Conservation (phyloP, 1,140 invertebrate genomes). For the Whitmania pigra region DNA sequence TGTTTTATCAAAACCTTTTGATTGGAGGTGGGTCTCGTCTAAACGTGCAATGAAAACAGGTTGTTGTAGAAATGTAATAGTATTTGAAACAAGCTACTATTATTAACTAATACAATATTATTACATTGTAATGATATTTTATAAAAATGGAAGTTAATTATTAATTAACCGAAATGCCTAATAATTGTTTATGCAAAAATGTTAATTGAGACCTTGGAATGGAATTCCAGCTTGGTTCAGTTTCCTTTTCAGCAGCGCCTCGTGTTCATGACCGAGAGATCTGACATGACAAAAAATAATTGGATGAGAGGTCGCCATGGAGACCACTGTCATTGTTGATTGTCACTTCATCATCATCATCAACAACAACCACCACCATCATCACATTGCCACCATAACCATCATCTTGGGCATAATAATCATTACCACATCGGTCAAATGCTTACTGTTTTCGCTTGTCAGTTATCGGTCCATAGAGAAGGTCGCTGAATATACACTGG, state of each 20-base stretch:
- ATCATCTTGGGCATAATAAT: neutral
- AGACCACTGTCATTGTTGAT: no score
- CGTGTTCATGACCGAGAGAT: slow-evolving; percentile 62
- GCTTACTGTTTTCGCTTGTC: neutral
- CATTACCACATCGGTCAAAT: neutral
- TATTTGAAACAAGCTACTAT: no score
- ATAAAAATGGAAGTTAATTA: neutral
- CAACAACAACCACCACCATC: neutral
- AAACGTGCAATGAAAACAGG: slow-evolving; percentile 26
- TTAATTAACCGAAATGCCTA: slow-evolving; percentile 10
- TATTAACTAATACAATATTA: no score
- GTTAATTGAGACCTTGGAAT: slow-evolving; percentile 44
- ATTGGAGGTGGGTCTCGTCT: slow-evolving; percentile 66
- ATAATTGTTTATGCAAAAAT: neutral
- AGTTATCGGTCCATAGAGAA: neutral
- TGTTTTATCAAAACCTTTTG: slow-evolving; percentile 81
- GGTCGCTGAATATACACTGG: neutral
- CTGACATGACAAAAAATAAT: slow-evolving; percentile 36
- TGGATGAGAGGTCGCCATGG: neutral
- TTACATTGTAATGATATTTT: no score
- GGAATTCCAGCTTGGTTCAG: slow-evolving; percentile 50
- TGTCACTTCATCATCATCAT: no score
- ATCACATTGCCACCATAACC: no score
- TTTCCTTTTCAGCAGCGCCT: slow-evolving; percentile 53
- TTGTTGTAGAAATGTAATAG: no score